These are phyloP conservation scores for Rhabdomys dilectus DNA, from an alignment of 2,113 vertebrate genomes.

Conservation along the genomic window DNA sequence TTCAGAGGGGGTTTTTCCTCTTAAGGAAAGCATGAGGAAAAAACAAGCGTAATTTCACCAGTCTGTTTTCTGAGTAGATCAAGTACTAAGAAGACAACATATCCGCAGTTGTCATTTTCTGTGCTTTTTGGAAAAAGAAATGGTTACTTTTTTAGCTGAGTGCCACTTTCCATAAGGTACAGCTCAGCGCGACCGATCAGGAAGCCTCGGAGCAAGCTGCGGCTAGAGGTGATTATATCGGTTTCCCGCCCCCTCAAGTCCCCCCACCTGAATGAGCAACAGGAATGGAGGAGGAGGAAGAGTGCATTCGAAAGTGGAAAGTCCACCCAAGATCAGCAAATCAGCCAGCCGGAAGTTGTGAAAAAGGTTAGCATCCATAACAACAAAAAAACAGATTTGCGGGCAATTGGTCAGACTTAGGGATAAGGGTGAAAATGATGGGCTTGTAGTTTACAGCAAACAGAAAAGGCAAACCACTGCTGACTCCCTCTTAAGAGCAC, in stretches of 20 bases:
- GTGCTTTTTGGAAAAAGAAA: not conserved
- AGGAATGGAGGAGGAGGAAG: not conserved
- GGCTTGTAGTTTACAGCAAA: not conserved
- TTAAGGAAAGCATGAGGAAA: slow-evolving; percentile 64
- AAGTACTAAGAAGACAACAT: slow-evolving; percentile 48
- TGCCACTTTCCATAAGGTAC: slow-evolving; percentile 57
- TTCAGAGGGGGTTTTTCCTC: slow-evolving; percentile 65
- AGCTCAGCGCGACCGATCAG: not conserved
- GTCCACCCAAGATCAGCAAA: not conserved
- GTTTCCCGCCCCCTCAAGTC: not conserved
- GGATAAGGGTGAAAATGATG: not conserved
- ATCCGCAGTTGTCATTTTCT: slow-evolving; percentile 50
- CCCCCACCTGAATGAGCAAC: not conserved
- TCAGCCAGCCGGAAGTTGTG: not conserved
- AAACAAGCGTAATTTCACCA: not conserved
- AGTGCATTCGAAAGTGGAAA: not conserved
- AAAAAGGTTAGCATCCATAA: not conserved
- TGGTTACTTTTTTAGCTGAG: slow-evolving; percentile 9
- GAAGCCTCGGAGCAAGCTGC: not conserved
- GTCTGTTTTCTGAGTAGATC: slow-evolving; percentile 19
- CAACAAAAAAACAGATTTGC: not conserved
- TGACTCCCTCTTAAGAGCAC: not conserved
- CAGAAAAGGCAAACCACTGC: not conserved
- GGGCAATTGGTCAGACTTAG: not conserved
- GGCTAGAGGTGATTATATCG: not conserved